These are phyloP conservation scores for Scomber japonicus DNA, from an alignment of 2,113 vertebrate species.

Conservation along the genomic window DNA sequence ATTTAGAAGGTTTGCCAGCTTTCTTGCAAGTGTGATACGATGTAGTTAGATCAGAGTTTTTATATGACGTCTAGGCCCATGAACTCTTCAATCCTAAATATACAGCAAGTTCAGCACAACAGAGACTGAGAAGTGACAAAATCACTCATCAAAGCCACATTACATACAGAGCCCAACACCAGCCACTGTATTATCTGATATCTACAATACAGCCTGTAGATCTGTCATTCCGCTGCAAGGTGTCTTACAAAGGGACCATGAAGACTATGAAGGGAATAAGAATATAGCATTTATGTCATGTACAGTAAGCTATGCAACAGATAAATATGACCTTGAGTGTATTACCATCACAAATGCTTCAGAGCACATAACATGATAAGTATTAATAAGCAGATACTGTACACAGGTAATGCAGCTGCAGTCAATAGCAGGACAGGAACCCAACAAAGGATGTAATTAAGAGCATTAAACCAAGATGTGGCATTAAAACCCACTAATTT, in stretches of 20 bases:
- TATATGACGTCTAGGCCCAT: neutral
- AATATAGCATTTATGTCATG: neutral
- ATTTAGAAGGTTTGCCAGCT: no score
- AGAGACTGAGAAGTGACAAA: neutral
- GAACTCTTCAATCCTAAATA: neutral
- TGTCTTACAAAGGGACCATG: neutral
- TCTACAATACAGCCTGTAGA: neutral
- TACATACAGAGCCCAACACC: neutral
- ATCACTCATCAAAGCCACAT: neutral
- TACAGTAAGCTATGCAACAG: neutral
- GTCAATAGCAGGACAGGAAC: slow-evolving; percentile 32
- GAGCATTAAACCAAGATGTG: neutral
- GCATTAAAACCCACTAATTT: slow-evolving; percentile 20
- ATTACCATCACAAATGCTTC: neutral
- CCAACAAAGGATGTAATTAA: slow-evolving; percentile 6
- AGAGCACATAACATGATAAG: neutral
- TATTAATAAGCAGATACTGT: slow-evolving; percentile 2
- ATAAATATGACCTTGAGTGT: neutral
- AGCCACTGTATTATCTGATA: neutral
- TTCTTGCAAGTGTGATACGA: no score
- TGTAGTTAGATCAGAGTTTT: no score
- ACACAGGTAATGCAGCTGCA: slow-evolving; percentile 2
- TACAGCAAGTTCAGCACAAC: neutral
- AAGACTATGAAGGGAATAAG: neutral
- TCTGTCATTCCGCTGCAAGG: neutral